phyloP scores from a whole-genome alignment of 2,113 vertebrate species.

The Bubo bubo region DNA sequence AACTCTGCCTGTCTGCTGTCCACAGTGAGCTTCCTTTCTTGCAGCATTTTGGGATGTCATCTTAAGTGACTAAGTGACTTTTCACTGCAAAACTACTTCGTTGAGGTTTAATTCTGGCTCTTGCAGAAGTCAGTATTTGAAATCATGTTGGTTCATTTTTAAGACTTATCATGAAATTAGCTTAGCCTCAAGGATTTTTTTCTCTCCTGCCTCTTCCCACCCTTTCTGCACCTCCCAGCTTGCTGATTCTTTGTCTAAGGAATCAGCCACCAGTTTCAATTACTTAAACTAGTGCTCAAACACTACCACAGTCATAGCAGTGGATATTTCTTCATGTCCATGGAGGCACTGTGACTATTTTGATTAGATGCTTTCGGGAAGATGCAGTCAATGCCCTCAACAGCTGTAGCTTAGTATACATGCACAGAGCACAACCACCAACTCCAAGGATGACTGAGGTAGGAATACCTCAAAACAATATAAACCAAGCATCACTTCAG shows the following conservation, averaged over 20 bases:
- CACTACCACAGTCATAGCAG: fast-evolving
- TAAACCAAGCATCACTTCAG: neutral
- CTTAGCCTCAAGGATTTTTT: neutral
- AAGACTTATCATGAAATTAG: neutral
- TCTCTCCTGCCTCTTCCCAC: neutral
- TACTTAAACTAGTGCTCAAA: neutral
- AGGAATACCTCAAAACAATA: neutral
- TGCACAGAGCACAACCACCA: fast-evolving
- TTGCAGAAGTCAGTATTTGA: neutral
- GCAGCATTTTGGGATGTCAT: neutral
- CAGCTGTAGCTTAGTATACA: neutral
- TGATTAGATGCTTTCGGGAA: neutral
- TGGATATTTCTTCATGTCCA: neutral
- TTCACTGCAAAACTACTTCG: neutral
- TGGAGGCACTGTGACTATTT: neutral
- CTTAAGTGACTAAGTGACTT: neutral
- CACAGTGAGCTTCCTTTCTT: neutral
- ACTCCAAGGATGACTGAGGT: neutral
- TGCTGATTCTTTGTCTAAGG: neutral
- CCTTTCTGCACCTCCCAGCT: fast-evolving
- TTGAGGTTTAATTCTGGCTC: neutral
- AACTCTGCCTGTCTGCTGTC: neutral
- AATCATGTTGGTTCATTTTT: fast-evolving
- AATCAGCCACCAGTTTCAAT: fast-evolving
- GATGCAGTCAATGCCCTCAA: neutral